These are phyloP conservation scores for Passer domesticus DNA, from an alignment of 2,113 vertebrate species.

Conservation along the genomic window DNA sequence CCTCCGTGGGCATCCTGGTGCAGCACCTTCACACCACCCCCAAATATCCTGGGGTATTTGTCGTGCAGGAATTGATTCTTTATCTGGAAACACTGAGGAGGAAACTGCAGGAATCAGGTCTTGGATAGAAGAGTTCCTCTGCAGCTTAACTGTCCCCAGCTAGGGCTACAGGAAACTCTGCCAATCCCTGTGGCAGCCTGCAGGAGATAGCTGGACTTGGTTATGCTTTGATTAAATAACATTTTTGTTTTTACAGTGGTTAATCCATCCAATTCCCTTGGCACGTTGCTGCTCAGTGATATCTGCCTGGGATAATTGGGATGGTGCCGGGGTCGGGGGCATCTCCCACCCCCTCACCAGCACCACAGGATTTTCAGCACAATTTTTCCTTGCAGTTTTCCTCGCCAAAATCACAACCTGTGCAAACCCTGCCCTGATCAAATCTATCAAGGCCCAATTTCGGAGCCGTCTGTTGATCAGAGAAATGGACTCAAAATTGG, in stretches of 20 bases:
- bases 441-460: conserved; percentile 75
- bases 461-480: conserved; percentile 74
- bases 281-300: background rate
- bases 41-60: background rate
- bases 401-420: conserved; percentile 74
- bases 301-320: background rate
- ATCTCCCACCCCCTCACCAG: background rate
- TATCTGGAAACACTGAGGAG: background rate
- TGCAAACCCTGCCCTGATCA: conserved; percentile 74
- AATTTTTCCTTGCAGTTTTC: conserved; percentile 56
- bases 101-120: background rate
- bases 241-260: conserved; percentile 35
- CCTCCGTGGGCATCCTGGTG: rapidly evolving
- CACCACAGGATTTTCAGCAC: conserved; percentile 29
- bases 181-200: background rate
- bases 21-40: rapidly evolving
- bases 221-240: conserved; percentile 68
- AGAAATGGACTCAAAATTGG: conserved; percentile 77
- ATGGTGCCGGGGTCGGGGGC: background rate
- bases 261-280: conserved; percentile 48
- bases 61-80: background rate
- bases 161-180: background rate
- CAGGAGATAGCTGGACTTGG: background rate
- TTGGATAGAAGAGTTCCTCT: background rate
- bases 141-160: background rate